These are phyloP conservation scores for Synchiropus splendidus DNA, from an alignment of 2,113 vertebrate genomes.

Conservation along the genomic window DNA sequence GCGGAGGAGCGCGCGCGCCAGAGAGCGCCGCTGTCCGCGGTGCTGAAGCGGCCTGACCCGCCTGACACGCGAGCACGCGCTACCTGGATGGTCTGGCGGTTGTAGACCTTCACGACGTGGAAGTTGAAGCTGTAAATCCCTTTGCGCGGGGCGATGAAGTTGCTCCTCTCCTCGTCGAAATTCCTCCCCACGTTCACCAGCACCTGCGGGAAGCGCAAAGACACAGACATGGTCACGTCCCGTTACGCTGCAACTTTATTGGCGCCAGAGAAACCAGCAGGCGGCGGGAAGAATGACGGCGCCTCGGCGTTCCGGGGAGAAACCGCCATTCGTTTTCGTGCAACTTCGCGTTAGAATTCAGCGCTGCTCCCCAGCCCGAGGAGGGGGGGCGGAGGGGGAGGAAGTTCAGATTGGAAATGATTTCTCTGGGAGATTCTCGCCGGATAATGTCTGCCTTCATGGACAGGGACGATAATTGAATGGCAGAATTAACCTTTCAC, in stretches of 20 bases:
- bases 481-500: constrained; percentile 58
- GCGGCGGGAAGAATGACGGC: too few relatives aligned
- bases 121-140: constrained; percentile 99
- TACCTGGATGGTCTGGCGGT: constrained; percentile 94
- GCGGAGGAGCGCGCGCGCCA: background rate
- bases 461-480: constrained; percentile 42
- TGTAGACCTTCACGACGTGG: constrained; percentile 98
- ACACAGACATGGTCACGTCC: too few relatives aligned
- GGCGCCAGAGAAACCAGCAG: too few relatives aligned
- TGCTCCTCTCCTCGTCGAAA: constrained; percentile 92
- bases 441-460: constrained; percentile 51
- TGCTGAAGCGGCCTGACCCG: constrained; percentile 36
- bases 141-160: constrained; percentile 91
- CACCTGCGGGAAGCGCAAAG: constrained; percentile 62
- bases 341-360: too few relatives aligned
- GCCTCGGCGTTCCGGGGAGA: too few relatives aligned
- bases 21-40: constrained; percentile 37
- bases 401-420: too few relatives aligned
- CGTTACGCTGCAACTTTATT: too few relatives aligned
- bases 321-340: too few relatives aligned
- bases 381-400: too few relatives aligned
- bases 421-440: constrained; percentile 9
- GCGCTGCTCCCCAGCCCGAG: too few relatives aligned
- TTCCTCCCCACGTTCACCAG: constrained; percentile 90
- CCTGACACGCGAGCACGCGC: constrained; percentile 1